Evolutionary conservation across 2,113 vertebrate species (phyloP).

Genomic region (Nettapus auritus): DNA sequence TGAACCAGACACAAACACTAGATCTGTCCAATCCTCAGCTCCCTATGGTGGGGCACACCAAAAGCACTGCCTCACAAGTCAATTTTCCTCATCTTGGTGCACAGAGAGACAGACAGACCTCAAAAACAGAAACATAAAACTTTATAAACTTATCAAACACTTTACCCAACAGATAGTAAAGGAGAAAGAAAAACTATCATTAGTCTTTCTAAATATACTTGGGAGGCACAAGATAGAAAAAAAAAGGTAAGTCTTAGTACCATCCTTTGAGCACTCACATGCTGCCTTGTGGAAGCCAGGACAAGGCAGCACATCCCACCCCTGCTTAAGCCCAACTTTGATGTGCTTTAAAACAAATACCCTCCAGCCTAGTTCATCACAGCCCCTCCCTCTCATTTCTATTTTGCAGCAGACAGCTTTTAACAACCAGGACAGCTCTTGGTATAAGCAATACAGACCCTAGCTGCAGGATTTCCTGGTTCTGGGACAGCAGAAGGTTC

Average conservation of each 20-base stretch:
- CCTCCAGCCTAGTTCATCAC: not conserved
- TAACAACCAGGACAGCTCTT: not conserved
- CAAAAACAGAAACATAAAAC: not conserved
- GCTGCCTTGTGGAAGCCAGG: not conserved
- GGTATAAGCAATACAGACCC: not conserved
- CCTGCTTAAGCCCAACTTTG: conserved; percentile 19
- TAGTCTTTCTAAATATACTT: conserved; percentile 23
- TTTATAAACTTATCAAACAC: not conserved
- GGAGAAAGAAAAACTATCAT: not conserved
- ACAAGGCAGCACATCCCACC: not conserved
- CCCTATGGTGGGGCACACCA: not conserved
- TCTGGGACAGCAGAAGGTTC: not conserved
- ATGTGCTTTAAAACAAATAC: conserved; percentile 16
- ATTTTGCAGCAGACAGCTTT: not conserved
- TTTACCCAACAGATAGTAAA: not conserved
- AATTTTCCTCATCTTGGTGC: not conserved
- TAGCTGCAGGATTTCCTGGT: not conserved
- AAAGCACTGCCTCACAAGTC: not conserved
- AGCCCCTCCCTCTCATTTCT: conserved; percentile 9
- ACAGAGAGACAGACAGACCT: not conserved
- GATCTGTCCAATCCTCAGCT: not conserved
- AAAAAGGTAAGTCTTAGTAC: not conserved
- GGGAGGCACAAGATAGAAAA: conserved; percentile 6
- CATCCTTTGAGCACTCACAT: not conserved
- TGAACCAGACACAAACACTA: not conserved